Conservation (phyloP, 1,140 invertebrate genomes). For the Papilio helenus region DNA sequence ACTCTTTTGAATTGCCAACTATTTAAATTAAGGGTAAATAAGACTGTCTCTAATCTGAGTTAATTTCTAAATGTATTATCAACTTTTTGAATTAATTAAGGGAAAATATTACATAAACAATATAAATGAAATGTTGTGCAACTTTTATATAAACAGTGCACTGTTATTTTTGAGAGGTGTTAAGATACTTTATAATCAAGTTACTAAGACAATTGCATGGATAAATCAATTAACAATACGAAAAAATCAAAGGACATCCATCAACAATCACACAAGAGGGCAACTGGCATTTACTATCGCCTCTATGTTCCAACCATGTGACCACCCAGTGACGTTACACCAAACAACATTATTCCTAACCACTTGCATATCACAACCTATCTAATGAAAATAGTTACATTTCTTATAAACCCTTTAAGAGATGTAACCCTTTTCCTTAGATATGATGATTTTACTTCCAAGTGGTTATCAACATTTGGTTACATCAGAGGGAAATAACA, state of each 20-base stretch:
- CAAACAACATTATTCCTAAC: conserved; percentile 36
- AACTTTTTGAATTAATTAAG: too few relatives aligned
- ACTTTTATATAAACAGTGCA: too few relatives aligned
- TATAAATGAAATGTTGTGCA: too few relatives aligned
- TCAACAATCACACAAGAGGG: conserved; percentile 47
- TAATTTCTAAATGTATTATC: too few relatives aligned
- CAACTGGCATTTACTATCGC: conserved; percentile 60
- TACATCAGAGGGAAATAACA: conserved; percentile 62
- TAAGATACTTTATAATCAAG: too few relatives aligned
- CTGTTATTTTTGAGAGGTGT: too few relatives aligned
- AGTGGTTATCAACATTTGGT: conserved; percentile 37
- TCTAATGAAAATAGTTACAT: not conserved
- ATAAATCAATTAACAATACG: too few relatives aligned
- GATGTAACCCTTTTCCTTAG: not conserved
- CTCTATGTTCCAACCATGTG: conserved; percentile 67
- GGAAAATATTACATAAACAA: too few relatives aligned
- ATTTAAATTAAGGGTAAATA: too few relatives aligned
- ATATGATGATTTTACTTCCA: not conserved
- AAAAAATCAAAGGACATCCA: not conserved
- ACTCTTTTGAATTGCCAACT: too few relatives aligned
- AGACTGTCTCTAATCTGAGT: too few relatives aligned
- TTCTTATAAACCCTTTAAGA: not conserved
- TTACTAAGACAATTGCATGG: too few relatives aligned
- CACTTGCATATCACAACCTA: conserved; percentile 10
- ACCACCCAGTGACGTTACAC: conserved; percentile 62